Base-by-base conservation (phyloP, 92 coral and sea anemone species). In the Actinostola sp. region DNA sequence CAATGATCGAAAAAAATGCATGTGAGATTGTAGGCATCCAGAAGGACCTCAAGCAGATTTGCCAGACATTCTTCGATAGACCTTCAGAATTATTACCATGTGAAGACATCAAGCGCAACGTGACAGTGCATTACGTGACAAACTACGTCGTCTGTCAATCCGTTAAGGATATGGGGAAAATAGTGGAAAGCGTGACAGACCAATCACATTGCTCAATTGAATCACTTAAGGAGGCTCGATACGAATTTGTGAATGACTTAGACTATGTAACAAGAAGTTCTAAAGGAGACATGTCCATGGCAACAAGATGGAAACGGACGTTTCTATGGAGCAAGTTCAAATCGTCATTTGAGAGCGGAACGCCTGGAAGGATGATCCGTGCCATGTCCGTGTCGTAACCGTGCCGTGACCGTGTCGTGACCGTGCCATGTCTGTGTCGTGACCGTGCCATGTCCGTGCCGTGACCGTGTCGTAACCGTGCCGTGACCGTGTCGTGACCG, bases 111-210 rank as follows among this genome's bases (percentile, higher is more conserved):
- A 36, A 62, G 21, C 68, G 68, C 2, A 62, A 62, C 68, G 12
- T 62, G 44, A 62, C 68, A 34, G 68, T 62, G 27, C 52, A 62
- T 8, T 62, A 41, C 68, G 49, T 36, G 48, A 62, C 51, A 3
- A 24, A 62, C 50, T 41, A 62, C 49, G 49, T 36, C 49, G 26
- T 62, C 42, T 36, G 48, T 13, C 68, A 62, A 34, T 62, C 68
- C 7, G 29, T 62, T 2, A 36, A 62, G 25, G 51, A 9, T 25
- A 41, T 62, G 48, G 68, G 49, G 19, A 62, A 62, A 50, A 35
- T 62, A 36, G 68, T 62, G 68, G 51, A 62, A 41, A 62, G 68
- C 68, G 68, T 39, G 68, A 62, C 68, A 36, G 32, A 62, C 19
- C 44, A 36, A 0, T 23, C 49, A 2, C 68, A 36, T 1, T 38